Evolutionary conservation across 1,140 invertebrate species (phyloP).

Genomic region (Lucilia cuprina): DNA sequence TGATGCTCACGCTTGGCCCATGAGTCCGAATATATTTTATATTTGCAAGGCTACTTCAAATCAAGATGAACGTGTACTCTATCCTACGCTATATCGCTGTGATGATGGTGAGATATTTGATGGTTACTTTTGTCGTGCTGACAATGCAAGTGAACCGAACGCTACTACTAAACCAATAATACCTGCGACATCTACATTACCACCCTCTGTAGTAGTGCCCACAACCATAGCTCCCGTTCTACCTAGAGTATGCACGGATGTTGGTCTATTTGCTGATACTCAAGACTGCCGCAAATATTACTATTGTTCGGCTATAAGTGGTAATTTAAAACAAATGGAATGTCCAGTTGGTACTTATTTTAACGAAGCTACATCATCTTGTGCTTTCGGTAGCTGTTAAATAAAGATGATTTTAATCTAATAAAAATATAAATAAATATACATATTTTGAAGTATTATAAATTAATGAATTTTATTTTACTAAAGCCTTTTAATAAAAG

Average conservation of each 20-base stretch:
- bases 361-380: constrained; percentile 43
- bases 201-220: not conserved
- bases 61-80: constrained; percentile 52
- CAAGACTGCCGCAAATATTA: constrained; percentile 55
- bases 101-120: constrained; percentile 55
- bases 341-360: constrained; percentile 53
- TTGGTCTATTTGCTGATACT: constrained; percentile 49
- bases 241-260: constrained; percentile 43
- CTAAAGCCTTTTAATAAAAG: too few relatives aligned
- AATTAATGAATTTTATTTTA: too few relatives aligned
- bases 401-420: too few relatives aligned
- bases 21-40: constrained; percentile 60
- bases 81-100: constrained; percentile 59
- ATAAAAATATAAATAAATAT: too few relatives aligned
- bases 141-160: not conserved
- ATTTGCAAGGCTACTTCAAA: constrained; percentile 60
- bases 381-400: constrained; percentile 49
- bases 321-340: constrained; percentile 44
- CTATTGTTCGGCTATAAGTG: constrained; percentile 53
- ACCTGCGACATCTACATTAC: not conserved
- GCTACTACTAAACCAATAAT: not conserved
- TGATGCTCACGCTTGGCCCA: constrained; percentile 54
- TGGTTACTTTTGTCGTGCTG: constrained; percentile 47
- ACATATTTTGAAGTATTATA: too few relatives aligned
- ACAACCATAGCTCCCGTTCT: not conserved